Evolutionary conservation across 2,797 vertebrate species (phyloP).

Genomic region (Echiichthys vipera): DNA sequence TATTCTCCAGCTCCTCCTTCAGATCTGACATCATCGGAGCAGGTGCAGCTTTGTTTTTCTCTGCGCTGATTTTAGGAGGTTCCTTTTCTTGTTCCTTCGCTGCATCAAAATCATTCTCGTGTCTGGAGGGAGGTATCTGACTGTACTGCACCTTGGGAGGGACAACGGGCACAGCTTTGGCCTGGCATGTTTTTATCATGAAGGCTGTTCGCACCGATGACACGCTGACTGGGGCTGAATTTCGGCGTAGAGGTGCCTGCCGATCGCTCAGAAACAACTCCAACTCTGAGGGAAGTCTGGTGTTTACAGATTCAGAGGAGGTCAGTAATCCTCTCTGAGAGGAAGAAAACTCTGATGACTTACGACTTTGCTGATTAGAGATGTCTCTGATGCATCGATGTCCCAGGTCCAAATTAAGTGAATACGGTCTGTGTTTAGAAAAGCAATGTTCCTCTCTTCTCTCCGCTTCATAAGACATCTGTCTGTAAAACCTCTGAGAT

Average conservation of each 20-base stretch:
- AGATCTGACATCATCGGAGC: conserved; percentile 81
- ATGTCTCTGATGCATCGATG: conserved; percentile 83
- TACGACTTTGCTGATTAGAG: conserved; percentile 80
- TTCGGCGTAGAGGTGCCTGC: conserved; percentile 89
- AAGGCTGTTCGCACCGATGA: conserved; percentile 94
- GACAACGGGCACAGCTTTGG: conserved; percentile 94
- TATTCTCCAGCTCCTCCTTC: conserved; percentile 87
- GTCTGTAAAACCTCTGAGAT: conserved; percentile 79
- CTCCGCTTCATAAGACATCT: conserved; percentile 81
- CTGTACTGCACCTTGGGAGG: conserved; percentile 97
- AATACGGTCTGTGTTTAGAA: conserved; percentile 87
- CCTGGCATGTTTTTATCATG: conserved; percentile 97
- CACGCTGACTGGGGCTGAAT: conserved; percentile 96
- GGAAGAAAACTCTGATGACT: conserved; percentile 65
- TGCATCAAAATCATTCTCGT: conserved; percentile 74
- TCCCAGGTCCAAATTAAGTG: conserved; percentile 91
- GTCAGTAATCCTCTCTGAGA: conserved; percentile 55
- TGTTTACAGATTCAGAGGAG: conserved; percentile 58
- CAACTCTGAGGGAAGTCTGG: conserved; percentile 76
- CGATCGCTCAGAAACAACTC: conserved; percentile 83
- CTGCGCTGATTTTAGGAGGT: conserved; percentile 67
- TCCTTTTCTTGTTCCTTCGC: conserved; percentile 79
- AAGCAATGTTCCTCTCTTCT: conserved; percentile 72
- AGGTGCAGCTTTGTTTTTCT: conserved; percentile 73
- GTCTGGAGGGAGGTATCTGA: conserved; percentile 91